phyloP scores from a whole-genome alignment of 2,888 invertebrate genomes.

The Andrena minutula region DNA sequence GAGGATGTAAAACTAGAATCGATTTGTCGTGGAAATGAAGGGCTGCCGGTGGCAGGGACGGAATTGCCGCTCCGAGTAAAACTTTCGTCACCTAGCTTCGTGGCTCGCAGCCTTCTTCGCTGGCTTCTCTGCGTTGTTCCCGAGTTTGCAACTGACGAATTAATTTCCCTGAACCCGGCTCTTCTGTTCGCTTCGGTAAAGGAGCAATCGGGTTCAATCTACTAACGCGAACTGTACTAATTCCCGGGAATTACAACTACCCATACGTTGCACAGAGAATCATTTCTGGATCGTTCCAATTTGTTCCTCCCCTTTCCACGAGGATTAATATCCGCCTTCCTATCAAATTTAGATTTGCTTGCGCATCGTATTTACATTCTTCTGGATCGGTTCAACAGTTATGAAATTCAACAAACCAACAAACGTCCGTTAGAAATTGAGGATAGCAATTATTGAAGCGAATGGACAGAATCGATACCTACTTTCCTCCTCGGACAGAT shows the following conservation, averaged over 20 bases:
- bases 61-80: conserved; percentile 23
- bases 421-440: neutral
- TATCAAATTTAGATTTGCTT: neutral
- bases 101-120: neutral
- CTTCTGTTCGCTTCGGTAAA: neutral
- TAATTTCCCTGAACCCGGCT: neutral
- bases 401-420: neutral
- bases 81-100: conserved; percentile 13
- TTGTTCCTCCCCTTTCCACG: neutral
- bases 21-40: conserved; percentile 34
- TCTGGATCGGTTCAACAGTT: neutral
- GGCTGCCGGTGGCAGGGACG: neutral
- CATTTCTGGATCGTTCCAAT: too few species aligned
- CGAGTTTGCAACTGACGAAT: conserved; percentile 23
- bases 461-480: conserved; percentile 82
- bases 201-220: neutral
- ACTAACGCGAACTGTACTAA: neutral
- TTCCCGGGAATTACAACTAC: neutral
- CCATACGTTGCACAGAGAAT: too few species aligned
- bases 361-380: neutral
- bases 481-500: conserved; percentile 96
- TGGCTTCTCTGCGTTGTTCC: conserved; percentile 3
- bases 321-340: neutral
- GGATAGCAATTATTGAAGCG: neutral
- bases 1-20: conserved; percentile 19